Evolutionary conservation across 1,140 invertebrate species (phyloP).

Genomic region (Drosophila arizonae): DNA sequence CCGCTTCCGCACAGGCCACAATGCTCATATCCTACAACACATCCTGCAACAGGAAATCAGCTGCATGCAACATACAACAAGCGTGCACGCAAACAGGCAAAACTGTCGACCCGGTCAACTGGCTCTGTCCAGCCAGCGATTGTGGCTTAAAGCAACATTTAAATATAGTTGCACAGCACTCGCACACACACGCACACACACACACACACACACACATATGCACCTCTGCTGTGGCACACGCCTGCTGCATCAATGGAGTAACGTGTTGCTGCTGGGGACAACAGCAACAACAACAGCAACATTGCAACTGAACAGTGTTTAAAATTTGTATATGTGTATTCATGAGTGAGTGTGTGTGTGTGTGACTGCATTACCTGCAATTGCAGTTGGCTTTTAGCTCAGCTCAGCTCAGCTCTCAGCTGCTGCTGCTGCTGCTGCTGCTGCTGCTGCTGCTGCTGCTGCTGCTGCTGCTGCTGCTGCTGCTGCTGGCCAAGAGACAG

Average conservation of each 20-base stretch:
- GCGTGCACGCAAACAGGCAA: constrained; percentile 1
- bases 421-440: no score
- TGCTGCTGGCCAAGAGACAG: no score
- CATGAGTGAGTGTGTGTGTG: neutral
- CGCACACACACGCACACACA: neutral
- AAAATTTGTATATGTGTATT: constrained; percentile 1
- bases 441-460: no score
- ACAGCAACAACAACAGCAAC: neutral
- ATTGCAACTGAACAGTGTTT: constrained; percentile 3
- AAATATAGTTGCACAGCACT: constrained; percentile 54
- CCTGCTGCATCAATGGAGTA: constrained; percentile 1
- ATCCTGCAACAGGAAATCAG: constrained; percentile 73
- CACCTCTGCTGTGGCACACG: constrained; percentile 5
- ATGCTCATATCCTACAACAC: constrained; percentile 61
- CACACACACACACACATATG: neutral
- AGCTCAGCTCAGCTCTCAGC: neutral
- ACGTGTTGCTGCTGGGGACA: constrained; percentile 26
- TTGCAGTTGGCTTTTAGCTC: constrained; percentile 1
- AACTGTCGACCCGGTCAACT: constrained; percentile 12
- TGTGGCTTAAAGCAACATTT: constrained; percentile 59
- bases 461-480: no score
- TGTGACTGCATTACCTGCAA: neutral
- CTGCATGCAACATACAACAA: constrained; percentile 42
- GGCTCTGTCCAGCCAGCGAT: constrained; percentile 11
- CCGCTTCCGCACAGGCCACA: constrained; percentile 11